Evolutionary conservation across 2,888 invertebrate species (phyloP), one percentile per base, ranked within the genome.

Genomic region (Brachypalpus laphriformis): DNA sequence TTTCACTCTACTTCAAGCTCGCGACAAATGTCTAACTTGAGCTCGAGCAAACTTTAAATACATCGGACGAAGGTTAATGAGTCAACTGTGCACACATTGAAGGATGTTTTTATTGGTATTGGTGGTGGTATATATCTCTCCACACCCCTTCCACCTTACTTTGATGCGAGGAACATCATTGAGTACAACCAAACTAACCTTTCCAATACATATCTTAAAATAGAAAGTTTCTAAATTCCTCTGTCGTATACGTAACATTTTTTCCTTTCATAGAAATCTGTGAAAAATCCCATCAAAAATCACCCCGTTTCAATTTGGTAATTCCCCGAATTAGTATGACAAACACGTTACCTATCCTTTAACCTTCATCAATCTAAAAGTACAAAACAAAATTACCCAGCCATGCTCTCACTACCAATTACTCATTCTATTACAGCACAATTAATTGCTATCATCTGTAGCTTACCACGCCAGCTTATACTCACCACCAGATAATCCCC

Each of bases 391-490:
- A 49, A 37, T 31, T 34, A 8, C 22, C 9, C 40, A 54, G 20
- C 40, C 57, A 57, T 34, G 71, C 34, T 4, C 22, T 18, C 20
- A 14, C 42, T 25, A 22, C 47, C 65, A 54, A 65, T 75, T 75
- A 75, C 56, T 65, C 74, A 42, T 56, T 63, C 63, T 54, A 74
- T 45, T 74, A 63, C 45, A 74, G 7, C 45, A 49, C 51, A 65
- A 65, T 47, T 75, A 56, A 56, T 56, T 16, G 22, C 45, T 18
- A 56, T 45, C 65, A 45, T 42, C 59, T 47, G 6, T 31, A 45
- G 47, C 66, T 54, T 40, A 9, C 11, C n/a, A 1, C 20, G n/a
- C 11, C 40, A 66, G 40, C 42, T 57, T 57, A 34, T 28, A 40
- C 59, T 49, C 34, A 16, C 47, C 51, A 31, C 22, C 51, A 70